These are phyloP conservation scores for Neostethus bicornis DNA, from an alignment of 2,797 vertebrate genomes.

Conservation along the genomic window DNA sequence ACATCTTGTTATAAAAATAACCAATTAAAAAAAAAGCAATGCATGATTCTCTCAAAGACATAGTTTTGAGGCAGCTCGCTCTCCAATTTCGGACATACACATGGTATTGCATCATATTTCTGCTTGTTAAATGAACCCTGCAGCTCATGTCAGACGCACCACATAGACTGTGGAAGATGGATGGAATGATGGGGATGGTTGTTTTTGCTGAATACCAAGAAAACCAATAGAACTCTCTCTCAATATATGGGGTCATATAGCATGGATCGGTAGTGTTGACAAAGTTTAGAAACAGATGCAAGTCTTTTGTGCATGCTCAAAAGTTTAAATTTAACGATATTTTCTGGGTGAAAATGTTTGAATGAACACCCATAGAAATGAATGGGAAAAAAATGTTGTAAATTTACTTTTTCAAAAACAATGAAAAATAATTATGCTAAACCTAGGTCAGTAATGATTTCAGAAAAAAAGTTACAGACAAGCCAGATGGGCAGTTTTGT, in stretches of 20 bases:
- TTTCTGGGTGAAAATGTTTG: background rate
- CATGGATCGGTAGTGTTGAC: constrained; percentile 10
- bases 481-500: too few species aligned
- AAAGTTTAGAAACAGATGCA: constrained; percentile 2
- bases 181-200: background rate
- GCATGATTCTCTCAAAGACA: constrained; percentile 3
- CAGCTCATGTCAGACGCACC: background rate
- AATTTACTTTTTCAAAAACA: too few species aligned
- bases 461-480: too few species aligned
- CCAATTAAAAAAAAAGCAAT: background rate
- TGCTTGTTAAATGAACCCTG: background rate
- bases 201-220: constrained; percentile 1
- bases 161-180: background rate
- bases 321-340: constrained; percentile 1
- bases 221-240: background rate
- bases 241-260: constrained; percentile 5
- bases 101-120: constrained; percentile 3
- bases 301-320: background rate
- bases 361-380: background rate
- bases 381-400: background rate
- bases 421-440: too few species aligned
- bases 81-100: background rate
- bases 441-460: too few species aligned
- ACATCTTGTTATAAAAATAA: background rate
- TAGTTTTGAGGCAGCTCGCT: background rate